Evolutionary conservation across 2,888 invertebrate genomes (phyloP), one percentile per base, ranked within the genome.

Genomic region (Bombyx huttoni): DNA sequence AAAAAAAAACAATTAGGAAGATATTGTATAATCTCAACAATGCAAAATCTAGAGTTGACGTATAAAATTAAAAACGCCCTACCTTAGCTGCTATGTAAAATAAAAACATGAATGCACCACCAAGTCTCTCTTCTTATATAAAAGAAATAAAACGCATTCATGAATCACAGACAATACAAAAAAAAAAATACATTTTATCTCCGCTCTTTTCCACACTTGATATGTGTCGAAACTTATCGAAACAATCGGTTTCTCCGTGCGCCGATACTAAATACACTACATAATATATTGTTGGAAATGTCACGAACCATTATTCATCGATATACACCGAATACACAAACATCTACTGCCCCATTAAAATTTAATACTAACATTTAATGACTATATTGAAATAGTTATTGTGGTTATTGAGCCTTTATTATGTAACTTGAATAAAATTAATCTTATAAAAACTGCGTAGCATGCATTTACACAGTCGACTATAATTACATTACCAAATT

Each of bases 251-350:
- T 56, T 60, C 52, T 54, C 53, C 55, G 50, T 34, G 47, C 63
- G 58, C 59, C 58, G 54, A 58, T 59, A 64, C 59, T 59, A 58
- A 51, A 50, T 40, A 35, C 45, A 49, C 50, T 50, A 50, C 46
- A 50, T 50, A 50, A 10, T 40, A 40, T 40, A 40, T 40, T 40
- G 40, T 70, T 85, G 84, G 85, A 87, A 86, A 80, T 81, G 81
- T 86, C 85, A 86, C 86, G 83, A 85, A 85, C 84, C 84, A 78
- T 83, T 75, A 75, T 69, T 72, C 67, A 69, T 79, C 73, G 72
- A 75, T 76, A 78, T 65, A 73, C 61, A 67, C 73, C 75, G 82
- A 84, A 75, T 84, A 82, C 76, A 82, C 64, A 64, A 66, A 72
- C 74, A 75, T 60, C 63, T 68, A 70, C 67, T 55, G 60, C 62